Base-by-base conservation (phyloP, 1,140 invertebrate species). In the Drosophila sechellia region DNA sequence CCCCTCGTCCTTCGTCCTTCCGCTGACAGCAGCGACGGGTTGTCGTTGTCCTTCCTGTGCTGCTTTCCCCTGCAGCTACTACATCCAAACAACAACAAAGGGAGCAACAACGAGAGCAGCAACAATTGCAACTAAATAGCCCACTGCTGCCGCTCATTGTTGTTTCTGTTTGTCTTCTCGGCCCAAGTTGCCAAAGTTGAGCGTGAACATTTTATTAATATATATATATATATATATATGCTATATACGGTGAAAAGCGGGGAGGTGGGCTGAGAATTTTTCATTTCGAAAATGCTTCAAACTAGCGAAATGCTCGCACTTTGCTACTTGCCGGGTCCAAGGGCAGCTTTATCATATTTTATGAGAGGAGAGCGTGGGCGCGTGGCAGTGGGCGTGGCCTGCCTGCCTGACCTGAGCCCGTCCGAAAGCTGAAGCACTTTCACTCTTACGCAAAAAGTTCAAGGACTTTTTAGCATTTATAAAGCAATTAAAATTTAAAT, bases 401-500 rank as follows among this genome's bases (percentile, higher is more conserved):
- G 37, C 4, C 37, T 12, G 35, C 54, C 39, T 55, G 40, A 48
- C 54, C 43, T 48, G 46, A n/a, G 42, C 25, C 27, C 31, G 10
- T 34, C 40, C 22, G 37, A 70, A 50, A 70, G 48, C 63, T 57
- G 49, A 50, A 46, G 52, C 74, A 71, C 69, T 90, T 81, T 72
- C 66, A 61, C 81, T 79, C 71, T 90, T 81, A 76, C 76, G 70
- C 71, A 81, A 87, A 70, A 91, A 81, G 89, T 91, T 91, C 89
- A 91, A 89, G 89, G 89, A 85, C 89, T 91, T 91, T 89, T 91
- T 81, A 90, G 81, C 89, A 91, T 91, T 91, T 91, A 91, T 91
- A 91, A 91, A 91, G 89, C 89, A 91, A 91, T 91, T 91, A 91
- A 91, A 91, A 91, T 91, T 91, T 91, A 91, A 89, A 91, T 91